Evolutionary conservation across 2,797 vertebrate species (phyloP).

Genomic region (Menidia menidia): DNA sequence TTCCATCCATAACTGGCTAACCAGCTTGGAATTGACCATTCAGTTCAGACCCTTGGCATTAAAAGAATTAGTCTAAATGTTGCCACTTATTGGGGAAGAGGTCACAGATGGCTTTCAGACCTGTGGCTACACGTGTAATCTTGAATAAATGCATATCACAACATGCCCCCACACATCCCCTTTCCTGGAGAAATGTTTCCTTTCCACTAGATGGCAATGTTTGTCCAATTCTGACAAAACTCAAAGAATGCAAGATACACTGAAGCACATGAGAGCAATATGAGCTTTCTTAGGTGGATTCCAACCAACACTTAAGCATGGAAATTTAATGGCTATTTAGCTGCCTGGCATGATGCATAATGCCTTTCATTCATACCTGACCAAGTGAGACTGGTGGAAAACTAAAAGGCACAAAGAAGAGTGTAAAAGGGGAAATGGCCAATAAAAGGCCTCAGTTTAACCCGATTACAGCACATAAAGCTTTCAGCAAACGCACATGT

Average conservation of each 20-base stretch:
- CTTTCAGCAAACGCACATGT: conserved; percentile 14
- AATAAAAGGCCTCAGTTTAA: conserved; percentile 40
- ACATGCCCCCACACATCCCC: no score
- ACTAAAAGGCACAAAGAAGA: conserved; percentile 17
- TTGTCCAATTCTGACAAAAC: conserved; percentile 14
- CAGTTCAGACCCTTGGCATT: background rate
- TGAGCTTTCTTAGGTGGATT: conserved; percentile 24
- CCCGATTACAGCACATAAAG: conserved; percentile 40
- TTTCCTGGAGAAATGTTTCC: conserved; percentile 23
- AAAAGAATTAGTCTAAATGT: background rate
- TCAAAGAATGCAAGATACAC: background rate
- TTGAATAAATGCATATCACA: conserved; percentile 18
- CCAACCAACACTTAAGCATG: conserved; percentile 46
- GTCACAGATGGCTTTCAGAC: background rate
- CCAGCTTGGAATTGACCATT: background rate
- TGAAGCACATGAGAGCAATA: conserved; percentile 22
- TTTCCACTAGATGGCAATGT: conserved; percentile 74
- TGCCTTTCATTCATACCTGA: conserved; percentile 33
- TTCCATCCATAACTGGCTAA: background rate
- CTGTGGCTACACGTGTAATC: conserved; percentile 7
- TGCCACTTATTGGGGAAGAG: no score
- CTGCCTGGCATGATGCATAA: conserved; percentile 37
- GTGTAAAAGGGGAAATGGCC: conserved; percentile 21
- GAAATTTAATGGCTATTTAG: conserved; percentile 54
- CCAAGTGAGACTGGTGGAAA: conserved; percentile 39